Conservation (phyloP, 1,140 invertebrate genomes). For the Colletes latitarsis region DNA sequence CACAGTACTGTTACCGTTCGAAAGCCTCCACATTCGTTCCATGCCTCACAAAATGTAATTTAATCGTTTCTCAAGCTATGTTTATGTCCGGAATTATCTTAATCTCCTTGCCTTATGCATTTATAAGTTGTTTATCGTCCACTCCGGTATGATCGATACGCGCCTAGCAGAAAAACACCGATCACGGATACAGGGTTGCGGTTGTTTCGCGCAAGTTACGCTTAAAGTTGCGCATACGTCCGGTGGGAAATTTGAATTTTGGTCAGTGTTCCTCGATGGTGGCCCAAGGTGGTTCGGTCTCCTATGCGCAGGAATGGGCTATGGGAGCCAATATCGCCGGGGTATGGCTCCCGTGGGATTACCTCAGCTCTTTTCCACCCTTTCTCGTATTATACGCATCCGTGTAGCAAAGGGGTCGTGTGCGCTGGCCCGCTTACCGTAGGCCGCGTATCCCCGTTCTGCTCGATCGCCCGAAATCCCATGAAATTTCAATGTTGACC, state of each 20-base stretch:
- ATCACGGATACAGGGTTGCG: neutral
- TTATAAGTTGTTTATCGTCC: too few species aligned
- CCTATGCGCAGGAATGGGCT: constrained; percentile 66
- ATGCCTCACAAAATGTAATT: too few species aligned
- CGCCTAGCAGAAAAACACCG: neutral
- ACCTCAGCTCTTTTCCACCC: constrained; percentile 64
- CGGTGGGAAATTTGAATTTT: constrained; percentile 69
- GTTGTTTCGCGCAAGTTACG: constrained; percentile 64
- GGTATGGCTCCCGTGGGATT: constrained; percentile 60
- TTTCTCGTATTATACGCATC: constrained; percentile 66
- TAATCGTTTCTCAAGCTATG: too few species aligned
- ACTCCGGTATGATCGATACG: constrained; percentile 4
- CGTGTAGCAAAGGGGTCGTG: constrained; percentile 52
- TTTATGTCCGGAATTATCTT: too few species aligned
- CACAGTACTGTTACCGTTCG: too few species aligned
- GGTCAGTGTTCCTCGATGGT: constrained; percentile 57
- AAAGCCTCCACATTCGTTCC: too few species aligned
- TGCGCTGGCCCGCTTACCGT: constrained; percentile 31
- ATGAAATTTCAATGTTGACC: constrained; percentile 63
- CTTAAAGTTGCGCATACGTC: constrained; percentile 64
- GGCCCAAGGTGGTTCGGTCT: constrained; percentile 62
- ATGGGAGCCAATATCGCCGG: constrained; percentile 70
- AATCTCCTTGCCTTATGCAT: too few species aligned
- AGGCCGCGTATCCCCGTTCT: constrained; percentile 53
- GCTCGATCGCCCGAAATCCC: constrained; percentile 64